Percentiles rank a stretch among this genome's conserved stretches.
Conservation (phyloP, 2,113 vertebrate genomes). For the Chrysemys picta region DNA sequence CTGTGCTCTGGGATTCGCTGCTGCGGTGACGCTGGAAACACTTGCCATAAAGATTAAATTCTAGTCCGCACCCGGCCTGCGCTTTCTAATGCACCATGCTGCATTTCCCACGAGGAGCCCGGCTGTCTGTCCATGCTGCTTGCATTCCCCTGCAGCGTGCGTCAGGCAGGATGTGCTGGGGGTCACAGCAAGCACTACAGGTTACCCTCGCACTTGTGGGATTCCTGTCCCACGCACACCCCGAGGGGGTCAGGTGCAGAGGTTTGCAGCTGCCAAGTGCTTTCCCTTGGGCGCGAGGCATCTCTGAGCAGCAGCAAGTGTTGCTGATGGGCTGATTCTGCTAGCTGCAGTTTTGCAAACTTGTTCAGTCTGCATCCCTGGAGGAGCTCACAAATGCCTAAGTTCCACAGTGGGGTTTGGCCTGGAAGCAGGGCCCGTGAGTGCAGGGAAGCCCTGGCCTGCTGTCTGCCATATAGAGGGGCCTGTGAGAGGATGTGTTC, state of each 20-base stretch:
- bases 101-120: background rate
- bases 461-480: too few relatives aligned
- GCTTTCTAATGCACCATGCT: fast-evolving
- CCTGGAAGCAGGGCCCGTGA: too few relatives aligned
- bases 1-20: background rate
- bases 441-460: background rate
- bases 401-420: background rate
- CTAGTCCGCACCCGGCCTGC: fast-evolving
- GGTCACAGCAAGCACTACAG: background rate
- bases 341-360: background rate
- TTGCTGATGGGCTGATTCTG: background rate
- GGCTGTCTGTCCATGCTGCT: background rate
- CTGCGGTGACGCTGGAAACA: fast-evolving
- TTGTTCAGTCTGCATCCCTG: background rate
- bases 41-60: background rate
- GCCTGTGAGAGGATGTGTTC: too few relatives aligned
- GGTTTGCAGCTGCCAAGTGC: background rate
- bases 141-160: background rate
- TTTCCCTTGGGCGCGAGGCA: background rate
- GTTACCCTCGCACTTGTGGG: background rate
- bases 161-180: fast-evolving
- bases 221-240: background rate
- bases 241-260: background rate
- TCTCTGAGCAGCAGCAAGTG: background rate
- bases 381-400: background rate